Base-by-base conservation (phyloP, 2,888 invertebrate species). In the Mimas tiliae region DNA sequence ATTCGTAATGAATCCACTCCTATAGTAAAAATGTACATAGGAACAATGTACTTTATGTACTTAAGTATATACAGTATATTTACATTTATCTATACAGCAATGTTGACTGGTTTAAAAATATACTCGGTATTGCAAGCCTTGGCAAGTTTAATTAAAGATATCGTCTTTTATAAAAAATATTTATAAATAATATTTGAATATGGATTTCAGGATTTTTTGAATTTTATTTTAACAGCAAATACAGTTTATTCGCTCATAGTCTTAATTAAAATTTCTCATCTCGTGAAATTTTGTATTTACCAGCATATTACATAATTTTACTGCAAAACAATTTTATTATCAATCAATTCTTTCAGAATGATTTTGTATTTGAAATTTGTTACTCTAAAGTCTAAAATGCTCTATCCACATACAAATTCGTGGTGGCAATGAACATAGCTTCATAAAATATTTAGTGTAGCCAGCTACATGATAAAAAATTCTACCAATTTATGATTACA, bases 41-140 rank as follows among this genome's bases (percentile, higher is more conserved):
- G 91, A 90, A 90, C 90, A 84, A 71, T 74, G 72, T 68, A 75
- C 72, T 72, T 68, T 73, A 80, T 82, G 81, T 80, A 82, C 81
- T 79, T 69, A 67, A 62, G 58, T 63, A 45, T 79, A 75, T 80
- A 70, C 67, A 69, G 69, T 70, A 68, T 73, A 73, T 69, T 70
- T 70, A 71, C 70, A 70, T 69, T 69, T 53, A 65, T 38, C 58
- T 48, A 47, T 65, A 58, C 58, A 58, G 38, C 42, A 50, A 33
- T 55, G 53, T 45, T 55, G 33, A 58, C 19, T 55, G 38, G 51
- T 34, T 55, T 21, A 34, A 48, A 62, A 47, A 47, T 63, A 63
- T 48, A 58, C 38, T 58, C 58, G 19, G 58, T 58, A 42, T 34
- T 66, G 27, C 52, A 42, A 68, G 48, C 33, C 50, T 66, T 64